Conservation (phyloP, 2,113 vertebrate genomes). For the Ifrita kowaldi region DNA sequence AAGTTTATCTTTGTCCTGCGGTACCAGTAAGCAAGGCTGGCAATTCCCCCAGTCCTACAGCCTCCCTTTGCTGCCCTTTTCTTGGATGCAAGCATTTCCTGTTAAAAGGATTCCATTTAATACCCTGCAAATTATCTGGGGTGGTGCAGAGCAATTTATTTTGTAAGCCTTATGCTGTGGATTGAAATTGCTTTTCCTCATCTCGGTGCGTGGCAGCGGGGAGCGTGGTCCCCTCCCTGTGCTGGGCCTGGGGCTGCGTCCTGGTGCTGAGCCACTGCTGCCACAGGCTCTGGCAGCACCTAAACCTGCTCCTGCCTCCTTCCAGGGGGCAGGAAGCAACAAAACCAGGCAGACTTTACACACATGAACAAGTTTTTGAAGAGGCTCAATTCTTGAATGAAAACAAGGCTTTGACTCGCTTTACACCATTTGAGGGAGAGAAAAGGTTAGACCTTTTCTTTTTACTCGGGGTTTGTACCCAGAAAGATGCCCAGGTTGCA, state of each 20-base stretch:
- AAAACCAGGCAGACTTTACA: neutral
- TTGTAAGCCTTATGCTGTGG: slow-evolving; percentile 7
- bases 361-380: neutral
- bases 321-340: neutral
- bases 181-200: slow-evolving; percentile 58
- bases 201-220: rapidly evolving
- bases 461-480: neutral
- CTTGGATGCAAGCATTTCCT: neutral
- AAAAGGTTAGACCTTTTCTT: neutral
- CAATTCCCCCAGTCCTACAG: slow-evolving; percentile 1
- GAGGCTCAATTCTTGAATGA: neutral
- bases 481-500: neutral
- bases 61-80: neutral
- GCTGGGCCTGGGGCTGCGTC: neutral
- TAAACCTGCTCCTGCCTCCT: neutral
- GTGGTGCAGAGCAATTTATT: slow-evolving; percentile 57
- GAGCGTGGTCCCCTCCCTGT: neutral
- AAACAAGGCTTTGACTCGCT: neutral
- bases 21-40: neutral
- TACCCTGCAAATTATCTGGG: slow-evolving; percentile 56
- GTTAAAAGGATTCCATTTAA: slow-evolving; percentile 59
- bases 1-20: slow-evolving; percentile 2
- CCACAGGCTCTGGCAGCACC: neutral
- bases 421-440: neutral
- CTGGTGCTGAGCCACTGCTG: neutral